Base-by-base conservation (phyloP, 2,888 invertebrate genomes). In the Macrosoma leucophasiata region DNA sequence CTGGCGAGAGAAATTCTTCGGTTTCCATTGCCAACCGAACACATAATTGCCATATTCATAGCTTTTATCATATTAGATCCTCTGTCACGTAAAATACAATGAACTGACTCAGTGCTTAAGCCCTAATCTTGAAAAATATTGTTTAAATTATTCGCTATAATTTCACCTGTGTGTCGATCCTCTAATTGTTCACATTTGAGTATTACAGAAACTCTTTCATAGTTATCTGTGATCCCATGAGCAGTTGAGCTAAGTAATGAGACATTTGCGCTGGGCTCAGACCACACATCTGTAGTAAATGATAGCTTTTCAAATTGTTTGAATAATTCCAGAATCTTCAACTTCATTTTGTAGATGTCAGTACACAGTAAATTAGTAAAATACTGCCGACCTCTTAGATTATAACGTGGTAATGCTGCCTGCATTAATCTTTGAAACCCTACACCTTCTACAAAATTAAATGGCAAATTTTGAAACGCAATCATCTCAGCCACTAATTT, bases 401-500 rank as follows among this genome's bases (percentile, higher is more conserved):
- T 39, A 39, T 51, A 51, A 43, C 45, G 47, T 18, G 46, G 52
- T 26, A 37, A 36, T 24, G 23, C 33, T 5, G 33, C 33, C 29
- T 51, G 42, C 40, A 50, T 42, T 28, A 46, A 19, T 37, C 43
- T 36, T 6, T 37, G 33, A 41, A 52, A 49, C 23, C 51, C 51
- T 8, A 48, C 38, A 18, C 50, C 48, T 46, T 52, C 52, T 9
- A 54, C 47, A 32, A 54, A 54, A 47, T 42, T 41, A 28, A 49
- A 49, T 4, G 51, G 42, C 4, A 50, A 33, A 28, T 54, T 36
- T 46, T 51, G 48, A 22, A 55, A 41, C 13, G 47, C 49, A 37
- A 50, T 46, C 48, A 55, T 49, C 47, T 52, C 50, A 20, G 33
- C 24, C 22, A 55, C 44, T 11, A 47, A 27, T 35, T 33, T 41